Evolutionary conservation across 2,797 vertebrate genomes (phyloP).

Genomic region (Pogonophryne albipinna): DNA sequence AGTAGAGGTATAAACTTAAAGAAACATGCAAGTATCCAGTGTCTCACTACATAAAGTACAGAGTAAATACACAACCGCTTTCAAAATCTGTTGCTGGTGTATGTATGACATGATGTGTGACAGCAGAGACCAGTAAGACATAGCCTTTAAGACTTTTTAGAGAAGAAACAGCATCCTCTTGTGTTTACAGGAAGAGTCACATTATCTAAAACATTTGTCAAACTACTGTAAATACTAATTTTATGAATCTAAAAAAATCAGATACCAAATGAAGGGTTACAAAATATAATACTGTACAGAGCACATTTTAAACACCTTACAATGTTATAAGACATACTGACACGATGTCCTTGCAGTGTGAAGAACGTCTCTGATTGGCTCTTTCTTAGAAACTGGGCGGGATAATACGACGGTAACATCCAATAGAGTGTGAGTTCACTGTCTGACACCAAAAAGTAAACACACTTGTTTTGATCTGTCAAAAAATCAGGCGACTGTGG

Average conservation of each 20-base stretch:
- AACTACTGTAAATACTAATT: too few species aligned
- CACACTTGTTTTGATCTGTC: conserved; percentile 69
- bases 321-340: neutral
- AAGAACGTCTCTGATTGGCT: conserved; percentile 52
- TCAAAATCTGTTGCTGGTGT: neutral
- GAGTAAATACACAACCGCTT: neutral
- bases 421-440: conserved; percentile 54
- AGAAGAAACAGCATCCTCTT: conserved; percentile 56
- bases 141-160: neutral
- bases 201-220: neutral
- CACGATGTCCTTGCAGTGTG: neutral
- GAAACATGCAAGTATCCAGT: neutral
- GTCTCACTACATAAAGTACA: neutral
- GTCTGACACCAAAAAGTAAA: conserved; percentile 67
- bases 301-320: neutral
- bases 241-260: too few species aligned
- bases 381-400: conserved; percentile 21
- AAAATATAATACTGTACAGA: too few species aligned
- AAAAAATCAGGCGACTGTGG: conserved; percentile 24
- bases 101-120: neutral
- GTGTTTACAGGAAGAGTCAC: conserved; percentile 50
- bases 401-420: neutral
- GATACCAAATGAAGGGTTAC: too few species aligned
- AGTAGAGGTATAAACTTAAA: neutral
- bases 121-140: neutral